Evolutionary conservation across 2,888 invertebrate species (phyloP), one percentile per base, ranked within the genome.

Genomic region (Chironomus riparius): DNA sequence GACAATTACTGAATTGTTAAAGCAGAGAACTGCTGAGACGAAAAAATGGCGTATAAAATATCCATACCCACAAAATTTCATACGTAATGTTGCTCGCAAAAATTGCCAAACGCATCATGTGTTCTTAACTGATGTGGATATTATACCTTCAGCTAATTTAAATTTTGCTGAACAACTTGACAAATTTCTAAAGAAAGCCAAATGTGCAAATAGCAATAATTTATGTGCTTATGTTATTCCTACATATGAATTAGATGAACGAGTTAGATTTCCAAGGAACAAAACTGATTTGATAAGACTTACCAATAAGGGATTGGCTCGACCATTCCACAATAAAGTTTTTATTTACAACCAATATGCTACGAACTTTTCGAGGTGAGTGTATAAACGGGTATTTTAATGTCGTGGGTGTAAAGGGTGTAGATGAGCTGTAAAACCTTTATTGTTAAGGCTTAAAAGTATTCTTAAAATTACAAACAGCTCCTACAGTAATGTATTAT

Each of bases 261-360:
- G 92, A 77, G 92, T 92, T 0, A 87, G 87, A 70, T 93, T 94
- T 81, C 95, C 95, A 0, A 84, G 86, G n/a, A 92, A 92, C 80
- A 95, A 95, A 83, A 88, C 89, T 21, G 92, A 92, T 79, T 84
- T 95, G 77, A 85, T 94, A 74, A 85, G 92, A 76, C 84, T 95
- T 77, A 91, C 92, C 0, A 89, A 87, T 80, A 92, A 92, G 80
- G 93, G 92, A 73, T 84, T 94, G 70, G 95, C 95, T 0, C 87
- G 94, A 82, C 95, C 95, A 0, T 95, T 95, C 82, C 95, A 95
- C 82, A 90, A 93, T 80, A 94, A 94, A 84, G 93, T 95, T 77
- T 95, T 95, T 83, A 93, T 94, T 80, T 93, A 93, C 83, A 95
- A 95, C 83, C 95, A 96, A 83, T 94, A 89, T 81, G 95, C 95